Evolutionary conservation across 2,113 vertebrate genomes (phyloP).

Genomic region (Halichoeres trimaculatus): DNA sequence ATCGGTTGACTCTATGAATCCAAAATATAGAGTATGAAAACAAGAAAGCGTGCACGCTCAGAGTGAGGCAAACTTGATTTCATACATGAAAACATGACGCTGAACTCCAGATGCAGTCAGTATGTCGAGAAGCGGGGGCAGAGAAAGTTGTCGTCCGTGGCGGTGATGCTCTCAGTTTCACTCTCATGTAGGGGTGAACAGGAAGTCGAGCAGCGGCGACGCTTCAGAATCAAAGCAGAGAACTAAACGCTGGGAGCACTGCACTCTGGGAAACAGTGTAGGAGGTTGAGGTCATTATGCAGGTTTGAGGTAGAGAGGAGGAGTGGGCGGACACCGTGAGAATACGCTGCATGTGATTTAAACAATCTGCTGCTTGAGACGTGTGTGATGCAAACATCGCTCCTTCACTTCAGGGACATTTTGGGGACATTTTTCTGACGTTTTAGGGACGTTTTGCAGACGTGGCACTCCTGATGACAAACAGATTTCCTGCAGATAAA

Average conservation of each 20-base stretch:
- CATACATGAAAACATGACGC: too few species aligned
- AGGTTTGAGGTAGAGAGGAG: slow-evolving; percentile 3
- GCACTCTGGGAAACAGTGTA: slow-evolving; percentile 9
- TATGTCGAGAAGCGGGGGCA: background rate
- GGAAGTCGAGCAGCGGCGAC: slow-evolving; percentile 54
- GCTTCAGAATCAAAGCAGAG: slow-evolving; percentile 17
- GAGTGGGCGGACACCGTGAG: slow-evolving; percentile 28
- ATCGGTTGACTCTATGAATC: too few species aligned
- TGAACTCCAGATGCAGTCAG: background rate
- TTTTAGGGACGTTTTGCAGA: background rate
- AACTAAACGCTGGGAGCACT: background rate
- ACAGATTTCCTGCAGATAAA: background rate
- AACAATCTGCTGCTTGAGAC: background rate
- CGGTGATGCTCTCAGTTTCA: slow-evolving; percentile 31
- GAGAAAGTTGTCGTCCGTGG: slow-evolving; percentile 31
- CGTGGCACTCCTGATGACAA: slow-evolving; percentile 1
- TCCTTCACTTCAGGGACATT: too few species aligned
- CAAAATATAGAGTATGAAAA: too few species aligned
- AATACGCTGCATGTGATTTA: slow-evolving; percentile 12
- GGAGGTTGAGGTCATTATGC: slow-evolving; percentile 44
- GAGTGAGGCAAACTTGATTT: too few species aligned
- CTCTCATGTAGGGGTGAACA: slow-evolving; percentile 62
- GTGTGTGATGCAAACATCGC: too few species aligned
- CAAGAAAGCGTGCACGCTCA: too few species aligned
- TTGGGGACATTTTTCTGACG: too few species aligned